Percentiles rank a stretch among this genome's conserved stretches.
These are phyloP conservation scores for Cynocephalus volans DNA, from an alignment of 2,113 vertebrate genomes.

Conservation along the genomic window DNA sequence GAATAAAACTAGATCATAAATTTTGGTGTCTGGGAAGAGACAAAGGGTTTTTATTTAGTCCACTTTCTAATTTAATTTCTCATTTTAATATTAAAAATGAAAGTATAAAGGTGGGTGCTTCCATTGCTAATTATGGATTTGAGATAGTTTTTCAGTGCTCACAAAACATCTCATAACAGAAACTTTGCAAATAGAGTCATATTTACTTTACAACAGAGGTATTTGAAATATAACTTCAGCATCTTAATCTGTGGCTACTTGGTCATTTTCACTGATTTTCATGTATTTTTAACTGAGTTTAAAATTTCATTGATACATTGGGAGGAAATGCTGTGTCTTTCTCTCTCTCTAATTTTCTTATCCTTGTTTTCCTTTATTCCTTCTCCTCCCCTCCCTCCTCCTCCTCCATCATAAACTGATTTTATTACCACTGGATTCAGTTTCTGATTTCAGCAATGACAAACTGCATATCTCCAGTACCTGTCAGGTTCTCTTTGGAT, in stretches of 20 bases:
- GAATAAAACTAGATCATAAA: background rate
- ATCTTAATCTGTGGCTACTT: background rate
- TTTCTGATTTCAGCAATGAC: background rate
- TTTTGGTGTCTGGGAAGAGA: background rate
- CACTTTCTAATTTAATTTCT: background rate
- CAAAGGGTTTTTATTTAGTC: background rate
- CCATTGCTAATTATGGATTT: background rate
- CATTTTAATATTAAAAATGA: constrained; percentile 4
- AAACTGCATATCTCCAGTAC: background rate
- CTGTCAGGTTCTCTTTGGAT: background rate
- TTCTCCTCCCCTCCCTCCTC: no score
- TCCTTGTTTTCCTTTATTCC: background rate
- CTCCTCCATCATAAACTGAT: background rate
- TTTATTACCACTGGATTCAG: background rate
- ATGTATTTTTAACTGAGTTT: constrained; percentile 16
- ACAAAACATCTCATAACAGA: constrained; percentile 60
- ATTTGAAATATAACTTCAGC: background rate
- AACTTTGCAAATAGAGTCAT: background rate
- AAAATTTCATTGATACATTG: background rate
- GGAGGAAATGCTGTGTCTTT: background rate
- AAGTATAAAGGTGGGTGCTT: background rate
- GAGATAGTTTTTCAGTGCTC: background rate
- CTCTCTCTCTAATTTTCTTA: background rate
- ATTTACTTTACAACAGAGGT: background rate
- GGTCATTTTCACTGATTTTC: background rate